These are phyloP conservation scores for Varanus komodoensis DNA, from an alignment of 2,113 vertebrate species.

Conservation along the genomic window DNA sequence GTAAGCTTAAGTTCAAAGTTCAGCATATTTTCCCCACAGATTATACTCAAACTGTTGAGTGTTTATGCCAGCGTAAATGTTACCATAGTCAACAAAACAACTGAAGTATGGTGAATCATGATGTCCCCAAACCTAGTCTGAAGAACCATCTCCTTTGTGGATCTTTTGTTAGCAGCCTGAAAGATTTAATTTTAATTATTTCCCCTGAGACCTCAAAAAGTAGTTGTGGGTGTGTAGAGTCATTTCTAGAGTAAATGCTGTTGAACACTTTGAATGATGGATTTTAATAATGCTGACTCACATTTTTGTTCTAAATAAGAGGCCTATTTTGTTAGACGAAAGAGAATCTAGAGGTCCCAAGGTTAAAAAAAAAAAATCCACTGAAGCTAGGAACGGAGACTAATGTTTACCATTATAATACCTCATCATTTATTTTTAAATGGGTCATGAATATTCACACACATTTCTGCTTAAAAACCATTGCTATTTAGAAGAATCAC, in stretches of 20 bases:
- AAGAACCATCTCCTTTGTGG: constrained; percentile 59
- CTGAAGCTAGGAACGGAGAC: constrained; percentile 78
- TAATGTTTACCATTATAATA: constrained; percentile 76
- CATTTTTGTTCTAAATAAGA: constrained; percentile 84
- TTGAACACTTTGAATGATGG: constrained; percentile 66
- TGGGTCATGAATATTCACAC: constrained; percentile 45
- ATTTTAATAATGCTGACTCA: constrained; percentile 82
- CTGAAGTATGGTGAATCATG: background rate
- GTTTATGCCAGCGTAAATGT: background rate
- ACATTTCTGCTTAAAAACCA: background rate
- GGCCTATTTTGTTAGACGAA: constrained; percentile 72
- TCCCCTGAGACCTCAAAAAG: constrained; percentile 79
- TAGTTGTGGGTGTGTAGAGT: constrained; percentile 78
- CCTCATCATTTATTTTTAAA: constrained; percentile 81
- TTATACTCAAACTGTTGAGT: background rate
- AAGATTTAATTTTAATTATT: constrained; percentile 77
- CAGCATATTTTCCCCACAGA: background rate
- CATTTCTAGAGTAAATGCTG: constrained; percentile 80
- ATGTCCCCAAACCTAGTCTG: background rate
- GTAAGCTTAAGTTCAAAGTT: background rate
- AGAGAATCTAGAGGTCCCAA: constrained; percentile 81
- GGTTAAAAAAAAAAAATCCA: constrained; percentile 70
- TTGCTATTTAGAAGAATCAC: background rate
- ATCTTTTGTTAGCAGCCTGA: constrained; percentile 68
- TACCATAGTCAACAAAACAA: background rate